A percentile compares a stretch with the other conserved stretches of the same genome.
These are phyloP conservation scores for Ectobius pallidus DNA, from an alignment of 2,888 invertebrate genomes.

Conservation along the genomic window DNA sequence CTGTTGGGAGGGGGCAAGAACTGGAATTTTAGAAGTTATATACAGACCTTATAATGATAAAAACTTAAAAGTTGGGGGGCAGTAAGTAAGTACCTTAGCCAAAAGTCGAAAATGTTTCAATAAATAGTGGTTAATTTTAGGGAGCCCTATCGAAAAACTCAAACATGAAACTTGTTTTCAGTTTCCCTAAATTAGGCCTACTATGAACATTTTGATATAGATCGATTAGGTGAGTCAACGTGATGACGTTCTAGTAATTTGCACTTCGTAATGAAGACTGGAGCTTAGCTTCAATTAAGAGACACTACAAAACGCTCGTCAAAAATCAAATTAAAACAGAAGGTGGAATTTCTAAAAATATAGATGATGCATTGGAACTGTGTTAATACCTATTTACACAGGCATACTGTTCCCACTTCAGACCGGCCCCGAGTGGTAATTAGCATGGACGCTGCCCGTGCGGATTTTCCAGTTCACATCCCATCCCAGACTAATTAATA, in stretches of 20 bases:
- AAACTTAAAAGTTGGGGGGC: too few relatives aligned
- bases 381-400: conserved; percentile 1
- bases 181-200: not conserved
- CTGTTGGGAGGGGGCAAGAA: too few relatives aligned
- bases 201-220: too few relatives aligned
- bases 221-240: too few relatives aligned
- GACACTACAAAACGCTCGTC: not conserved
- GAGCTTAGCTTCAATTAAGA: not conserved
- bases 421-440: not conserved
- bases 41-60: too few relatives aligned
- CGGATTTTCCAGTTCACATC: conserved; percentile 16
- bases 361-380: not conserved
- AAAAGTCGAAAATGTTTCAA: too few relatives aligned
- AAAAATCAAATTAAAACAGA: not conserved
- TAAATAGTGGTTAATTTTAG: not conserved
- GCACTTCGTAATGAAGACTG: not conserved
- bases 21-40: too few relatives aligned
- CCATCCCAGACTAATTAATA: conserved; percentile 19
- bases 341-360: not conserved
- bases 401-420: not conserved
- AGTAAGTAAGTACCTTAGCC: too few relatives aligned
- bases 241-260: not conserved
- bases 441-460: conserved; percentile 6
- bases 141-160: not conserved
- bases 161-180: not conserved